phyloP scores from a whole-genome alignment of 2,888 invertebrate genomes.

The Drosophila longiperda region DNA sequence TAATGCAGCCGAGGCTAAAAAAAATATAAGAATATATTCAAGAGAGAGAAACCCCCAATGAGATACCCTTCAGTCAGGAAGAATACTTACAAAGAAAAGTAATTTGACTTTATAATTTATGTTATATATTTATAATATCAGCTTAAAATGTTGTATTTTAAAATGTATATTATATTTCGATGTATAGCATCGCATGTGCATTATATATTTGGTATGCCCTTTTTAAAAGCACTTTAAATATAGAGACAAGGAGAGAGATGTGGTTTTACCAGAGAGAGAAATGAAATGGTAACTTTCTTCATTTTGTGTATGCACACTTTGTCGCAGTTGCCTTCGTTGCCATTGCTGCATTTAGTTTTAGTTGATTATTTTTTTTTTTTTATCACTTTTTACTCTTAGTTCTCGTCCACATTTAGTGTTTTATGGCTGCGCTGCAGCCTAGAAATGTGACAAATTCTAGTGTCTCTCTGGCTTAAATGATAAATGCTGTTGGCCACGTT shows the following conservation, averaged over 20 bases:
- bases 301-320: slow-evolving; percentile 66
- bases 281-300: slow-evolving; percentile 61
- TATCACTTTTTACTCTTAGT: slow-evolving; percentile 27
- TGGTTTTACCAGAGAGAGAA: not conserved
- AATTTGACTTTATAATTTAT: not conserved
- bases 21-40: not conserved
- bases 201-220: not conserved
- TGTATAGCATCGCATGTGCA: too few species aligned
- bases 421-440: slow-evolving; percentile 50
- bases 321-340: slow-evolving; percentile 56
- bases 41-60: not conserved
- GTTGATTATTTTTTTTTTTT: slow-evolving; percentile 72
- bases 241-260: not conserved
- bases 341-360: slow-evolving; percentile 57
- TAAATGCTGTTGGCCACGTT: slow-evolving; percentile 50
- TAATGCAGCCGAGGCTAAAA: slow-evolving; percentile 35
- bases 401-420: slow-evolving; percentile 13
- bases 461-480: slow-evolving; percentile 34
- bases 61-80: slow-evolving; percentile 4
- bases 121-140: not conserved
- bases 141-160: not conserved
- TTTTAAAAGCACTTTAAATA: not conserved
- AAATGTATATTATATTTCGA: not conserved
- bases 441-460: slow-evolving; percentile 72
- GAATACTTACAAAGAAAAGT: not conserved